These are phyloP conservation scores for Ctenochaetus hawaiiensis DNA, from an alignment of 2,797 vertebrate species.

Conservation along the genomic window DNA sequence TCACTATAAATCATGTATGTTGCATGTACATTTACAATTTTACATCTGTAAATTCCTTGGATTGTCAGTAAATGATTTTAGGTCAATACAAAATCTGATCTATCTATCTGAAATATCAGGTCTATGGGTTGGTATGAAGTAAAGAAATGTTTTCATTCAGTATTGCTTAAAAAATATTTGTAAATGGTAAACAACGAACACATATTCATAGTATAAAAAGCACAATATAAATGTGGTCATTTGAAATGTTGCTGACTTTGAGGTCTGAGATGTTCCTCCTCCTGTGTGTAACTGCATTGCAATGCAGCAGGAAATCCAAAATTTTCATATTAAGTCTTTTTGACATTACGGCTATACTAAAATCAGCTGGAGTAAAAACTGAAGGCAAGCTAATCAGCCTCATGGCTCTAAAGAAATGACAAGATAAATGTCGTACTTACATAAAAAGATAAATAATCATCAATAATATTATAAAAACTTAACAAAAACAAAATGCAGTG, in stretches of 20 bases:
- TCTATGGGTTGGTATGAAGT: too few relatives aligned
- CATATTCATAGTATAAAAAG: background rate
- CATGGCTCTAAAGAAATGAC: too few relatives aligned
- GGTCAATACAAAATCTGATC: background rate
- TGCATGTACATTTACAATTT: too few relatives aligned
- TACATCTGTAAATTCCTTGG: too few relatives aligned
- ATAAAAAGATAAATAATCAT: background rate
- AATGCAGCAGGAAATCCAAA: background rate
- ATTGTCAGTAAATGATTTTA: background rate
- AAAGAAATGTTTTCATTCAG: background rate
- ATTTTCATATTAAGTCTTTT: background rate
- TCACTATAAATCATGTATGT: too few relatives aligned
- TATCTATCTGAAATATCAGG: too few relatives aligned
- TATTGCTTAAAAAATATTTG: background rate
- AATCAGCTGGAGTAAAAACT: slow-evolving; percentile 5
- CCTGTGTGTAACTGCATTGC: background rate
- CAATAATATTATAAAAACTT: too few relatives aligned
- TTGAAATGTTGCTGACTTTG: background rate
- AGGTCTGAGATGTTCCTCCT: background rate
- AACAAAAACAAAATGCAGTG: too few relatives aligned
- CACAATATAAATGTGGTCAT: background rate
- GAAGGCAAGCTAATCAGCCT: background rate
- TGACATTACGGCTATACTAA: background rate
- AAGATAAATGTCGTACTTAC: background rate
- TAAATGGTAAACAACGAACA: background rate